Percentiles rank a stretch among this genome's conserved stretches.
Conservation (phyloP, 2,797 vertebrate species). For the Pseudomugil gertrudae region DNA sequence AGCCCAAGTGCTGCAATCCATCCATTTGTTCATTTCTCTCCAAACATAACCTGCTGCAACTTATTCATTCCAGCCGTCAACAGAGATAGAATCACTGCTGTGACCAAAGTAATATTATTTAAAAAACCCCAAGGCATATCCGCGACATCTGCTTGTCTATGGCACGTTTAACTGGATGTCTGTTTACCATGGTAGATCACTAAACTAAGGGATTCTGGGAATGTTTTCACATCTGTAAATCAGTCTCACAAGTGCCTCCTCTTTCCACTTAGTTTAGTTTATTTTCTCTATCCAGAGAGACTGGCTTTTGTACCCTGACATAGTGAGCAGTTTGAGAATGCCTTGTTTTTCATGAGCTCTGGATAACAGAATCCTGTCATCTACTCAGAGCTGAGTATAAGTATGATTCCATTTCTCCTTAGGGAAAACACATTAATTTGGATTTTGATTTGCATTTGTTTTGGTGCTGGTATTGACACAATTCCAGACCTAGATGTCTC, state of each 20-base stretch:
- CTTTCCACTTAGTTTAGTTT: slow-evolving; percentile 55
- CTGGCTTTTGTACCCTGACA: slow-evolving; percentile 69
- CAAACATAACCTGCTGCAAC: slow-evolving; percentile 36
- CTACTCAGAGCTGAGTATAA: slow-evolving; percentile 78
- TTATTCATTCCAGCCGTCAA: slow-evolving; percentile 31
- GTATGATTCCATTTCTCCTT: slow-evolving; percentile 78
- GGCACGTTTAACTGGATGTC: slow-evolving; percentile 24
- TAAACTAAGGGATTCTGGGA: slow-evolving; percentile 45
- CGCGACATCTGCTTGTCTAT: slow-evolving; percentile 22
- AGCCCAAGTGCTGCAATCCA: slow-evolving; percentile 38
- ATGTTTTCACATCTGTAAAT: slow-evolving; percentile 60
- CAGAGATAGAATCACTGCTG: slow-evolving; percentile 24
- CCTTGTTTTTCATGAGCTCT: slow-evolving; percentile 69
- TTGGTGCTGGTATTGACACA: slow-evolving; percentile 83
- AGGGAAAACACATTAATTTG: slow-evolving; percentile 84
- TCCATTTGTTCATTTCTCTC: slow-evolving; percentile 46
- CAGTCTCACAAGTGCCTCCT: slow-evolving; percentile 52
- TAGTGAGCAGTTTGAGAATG: slow-evolving; percentile 65
- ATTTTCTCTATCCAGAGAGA: slow-evolving; percentile 64
- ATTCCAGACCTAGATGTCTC: slow-evolving; percentile 84
- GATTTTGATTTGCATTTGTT: slow-evolving; percentile 86
- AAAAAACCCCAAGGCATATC: slow-evolving; percentile 23
- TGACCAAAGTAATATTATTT: slow-evolving; percentile 30
- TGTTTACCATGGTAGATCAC: slow-evolving; percentile 50
- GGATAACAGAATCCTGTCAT: slow-evolving; percentile 82